Evolutionary conservation across 2,797 vertebrate genomes (phyloP), one percentile per base, ranked within the genome.

Genomic region (Spondyliosoma cantharus): DNA sequence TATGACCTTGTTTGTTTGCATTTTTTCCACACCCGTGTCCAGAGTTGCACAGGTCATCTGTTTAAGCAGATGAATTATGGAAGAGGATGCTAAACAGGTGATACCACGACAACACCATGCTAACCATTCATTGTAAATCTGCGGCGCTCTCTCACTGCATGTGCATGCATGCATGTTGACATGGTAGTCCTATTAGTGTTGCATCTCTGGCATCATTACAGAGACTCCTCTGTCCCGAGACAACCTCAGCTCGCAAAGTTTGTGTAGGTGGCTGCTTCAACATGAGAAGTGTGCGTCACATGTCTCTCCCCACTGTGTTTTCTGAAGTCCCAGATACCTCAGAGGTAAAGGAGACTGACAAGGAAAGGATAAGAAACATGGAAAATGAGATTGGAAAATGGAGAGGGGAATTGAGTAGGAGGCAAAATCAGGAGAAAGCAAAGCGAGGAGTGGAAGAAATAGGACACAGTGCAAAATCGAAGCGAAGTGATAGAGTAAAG

Each of bases 61-160:
- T 91, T 92, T 88, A 84, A 80, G 71, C 11, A 45, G 52, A 92
- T 94, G 82, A 91, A 93, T 94, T 89, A 93, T 93, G 86, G 82
- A 93, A 74, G 46, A 87, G 80, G 43, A 83, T 88, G 80, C 66
- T 83, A 82, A 90, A 84, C 71, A 89, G 78, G 88, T 89, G 80
- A 87, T 80, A 74, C 74, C 69, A 76, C 86, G 83, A 68, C 72
- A 76, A 76, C 71, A 75, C 70, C 63, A 77, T 58, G 60, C 75
- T 86, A 76, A 74, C 74, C 58, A 67, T 64, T 82, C 37, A 54
- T 76, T 76, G 37, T 71, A 74, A 72, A 78, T 53, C 29, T 54
- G 25, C 59, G 66, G 29, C 25, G 45, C 22, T 71, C 49, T 72
- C n/a, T 62, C 19, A 9, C 15, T 15, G 24, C 64, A 17, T 59